These are phyloP conservation scores for Leptodactylus fuscus DNA, from an alignment of 2,113 vertebrate genomes.

Conservation along the genomic window DNA sequence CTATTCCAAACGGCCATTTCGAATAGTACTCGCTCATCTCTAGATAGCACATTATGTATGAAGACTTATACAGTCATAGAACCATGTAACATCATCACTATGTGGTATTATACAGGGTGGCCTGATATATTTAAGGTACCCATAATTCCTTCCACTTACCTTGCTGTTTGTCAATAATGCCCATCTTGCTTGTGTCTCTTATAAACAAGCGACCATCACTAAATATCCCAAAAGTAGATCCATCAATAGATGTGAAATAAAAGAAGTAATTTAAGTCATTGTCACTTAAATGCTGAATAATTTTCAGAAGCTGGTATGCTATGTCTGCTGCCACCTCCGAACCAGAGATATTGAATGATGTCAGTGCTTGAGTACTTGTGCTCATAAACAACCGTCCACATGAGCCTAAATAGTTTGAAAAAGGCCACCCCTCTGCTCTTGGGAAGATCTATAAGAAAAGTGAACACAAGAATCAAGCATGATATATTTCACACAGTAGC, in stretches of 20 bases:
- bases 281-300: constrained; percentile 76
- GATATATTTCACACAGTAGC: too few species aligned
- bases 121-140: too few species aligned
- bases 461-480: constrained; percentile 10
- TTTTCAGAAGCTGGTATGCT: constrained; percentile 78
- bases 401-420: constrained; percentile 82
- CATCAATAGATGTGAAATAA: constrained; percentile 78
- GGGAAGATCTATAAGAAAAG: constrained; percentile 80
- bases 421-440: constrained; percentile 81
- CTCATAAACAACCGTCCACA: constrained; percentile 80
- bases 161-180: constrained; percentile 84
- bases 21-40: too few species aligned
- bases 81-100: too few species aligned
- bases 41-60: too few species aligned
- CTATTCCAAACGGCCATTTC: too few species aligned
- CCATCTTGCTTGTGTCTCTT: constrained; percentile 80
- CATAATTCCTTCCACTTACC: too few species aligned
- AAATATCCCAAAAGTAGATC: constrained; percentile 80
- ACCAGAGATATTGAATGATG: constrained; percentile 66
- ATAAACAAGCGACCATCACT: constrained; percentile 82
- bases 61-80: too few species aligned
- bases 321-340: constrained; percentile 75
- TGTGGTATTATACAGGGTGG: too few species aligned
- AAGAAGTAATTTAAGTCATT: constrained; percentile 84
- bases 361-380: constrained; percentile 73